Percentiles rank a stretch among this genome's conserved stretches.
phyloP scores from a whole-genome alignment of 2,797 vertebrate genomes.

The Heteromormyrus szaboi region DNA sequence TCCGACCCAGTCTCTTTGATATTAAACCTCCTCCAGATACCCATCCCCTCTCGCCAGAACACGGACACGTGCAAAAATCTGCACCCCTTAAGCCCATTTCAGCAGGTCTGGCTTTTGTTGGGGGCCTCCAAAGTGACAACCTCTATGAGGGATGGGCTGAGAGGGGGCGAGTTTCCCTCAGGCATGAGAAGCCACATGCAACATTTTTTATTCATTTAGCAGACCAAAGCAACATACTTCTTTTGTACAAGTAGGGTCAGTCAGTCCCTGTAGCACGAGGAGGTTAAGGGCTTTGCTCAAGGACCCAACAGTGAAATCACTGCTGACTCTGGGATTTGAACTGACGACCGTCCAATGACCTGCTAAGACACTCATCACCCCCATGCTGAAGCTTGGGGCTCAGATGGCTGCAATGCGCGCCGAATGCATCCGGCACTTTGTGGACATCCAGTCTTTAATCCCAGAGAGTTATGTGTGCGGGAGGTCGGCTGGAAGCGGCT shows the following conservation, averaged over 20 bases:
- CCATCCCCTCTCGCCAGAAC: background rate
- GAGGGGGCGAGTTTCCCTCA: background rate
- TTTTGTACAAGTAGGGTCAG: background rate
- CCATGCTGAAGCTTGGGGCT: background rate
- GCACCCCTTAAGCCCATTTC: conserved; percentile 52
- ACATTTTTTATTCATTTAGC: background rate
- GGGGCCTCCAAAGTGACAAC: background rate
- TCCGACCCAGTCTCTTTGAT: conserved; percentile 26
- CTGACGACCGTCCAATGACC: background rate
- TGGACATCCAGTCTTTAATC: conserved; percentile 8
- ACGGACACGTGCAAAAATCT: conserved; percentile 19
- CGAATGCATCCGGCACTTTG: background rate
- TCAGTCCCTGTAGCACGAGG: background rate
- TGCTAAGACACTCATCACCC: background rate
- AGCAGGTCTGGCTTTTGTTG: conserved; percentile 41
- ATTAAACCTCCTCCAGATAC: conserved; percentile 18
- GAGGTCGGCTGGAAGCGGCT: background rate
- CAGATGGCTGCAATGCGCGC: background rate
- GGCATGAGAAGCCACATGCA: background rate
- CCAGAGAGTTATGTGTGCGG: background rate
- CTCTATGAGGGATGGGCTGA: background rate
- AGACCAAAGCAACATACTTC: background rate
- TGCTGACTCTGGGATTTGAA: background rate
- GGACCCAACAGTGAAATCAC: background rate
- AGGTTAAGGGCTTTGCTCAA: background rate